Conservation (phyloP, 2,113 vertebrate genomes). For the Illadopsis cleaveri region DNA sequence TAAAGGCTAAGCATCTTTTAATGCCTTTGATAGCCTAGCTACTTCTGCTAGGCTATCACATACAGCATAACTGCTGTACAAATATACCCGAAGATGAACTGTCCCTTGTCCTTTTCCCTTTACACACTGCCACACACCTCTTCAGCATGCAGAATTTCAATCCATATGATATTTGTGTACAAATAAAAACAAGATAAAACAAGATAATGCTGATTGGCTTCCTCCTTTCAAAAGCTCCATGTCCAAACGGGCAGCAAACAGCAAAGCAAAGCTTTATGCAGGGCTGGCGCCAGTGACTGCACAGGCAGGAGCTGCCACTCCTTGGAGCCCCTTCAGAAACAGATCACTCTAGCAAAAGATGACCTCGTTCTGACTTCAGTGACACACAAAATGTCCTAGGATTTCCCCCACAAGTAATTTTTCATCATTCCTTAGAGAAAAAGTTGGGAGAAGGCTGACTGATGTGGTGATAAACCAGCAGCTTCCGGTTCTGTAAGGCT, state of each 20-base stretch:
- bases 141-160: neutral
- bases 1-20: neutral
- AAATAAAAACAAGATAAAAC: neutral
- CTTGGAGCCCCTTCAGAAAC: neutral
- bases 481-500: neutral
- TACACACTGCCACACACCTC: neutral
- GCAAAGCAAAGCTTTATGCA: neutral
- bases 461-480: neutral
- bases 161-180: neutral
- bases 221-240: neutral
- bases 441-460: neutral
- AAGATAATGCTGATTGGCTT: neutral
- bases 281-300: neutral
- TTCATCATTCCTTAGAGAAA: constrained; percentile 25
- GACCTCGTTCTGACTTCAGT: neutral
- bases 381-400: neutral
- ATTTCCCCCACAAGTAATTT: neutral
- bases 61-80: neutral
- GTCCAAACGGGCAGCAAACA: neutral
- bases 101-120: neutral
- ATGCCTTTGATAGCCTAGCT: neutral
- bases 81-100: neutral
- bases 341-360: neutral
- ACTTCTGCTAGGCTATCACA: neutral
- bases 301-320: neutral